These are phyloP conservation scores for Mamestra configurata DNA, from an alignment of 1,140 invertebrate genomes.

Conservation along the genomic window DNA sequence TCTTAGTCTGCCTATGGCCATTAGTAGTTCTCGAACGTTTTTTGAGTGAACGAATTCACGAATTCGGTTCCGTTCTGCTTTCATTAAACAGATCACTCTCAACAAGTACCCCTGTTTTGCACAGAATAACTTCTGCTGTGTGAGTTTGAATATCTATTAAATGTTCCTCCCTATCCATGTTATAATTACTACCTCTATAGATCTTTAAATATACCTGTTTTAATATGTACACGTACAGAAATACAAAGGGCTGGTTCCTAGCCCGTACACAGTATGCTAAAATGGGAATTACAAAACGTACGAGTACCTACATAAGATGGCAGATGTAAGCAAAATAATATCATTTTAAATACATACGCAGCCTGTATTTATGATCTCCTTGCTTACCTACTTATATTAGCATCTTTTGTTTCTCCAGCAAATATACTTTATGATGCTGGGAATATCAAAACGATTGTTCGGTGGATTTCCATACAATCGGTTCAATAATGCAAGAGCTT, in stretches of 20 bases:
- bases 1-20: too few species aligned
- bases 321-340: constrained; percentile 36
- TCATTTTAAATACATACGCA: constrained; percentile 19
- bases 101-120: too few species aligned
- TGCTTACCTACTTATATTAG: constrained; percentile 40
- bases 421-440: constrained; percentile 48
- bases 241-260: background rate
- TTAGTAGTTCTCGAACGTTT: too few species aligned
- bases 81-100: too few species aligned
- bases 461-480: constrained; percentile 48
- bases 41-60: too few species aligned
- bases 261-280: background rate
- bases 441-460: constrained; percentile 49
- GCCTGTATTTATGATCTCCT: constrained; percentile 26
- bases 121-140: too few species aligned
- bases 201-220: background rate
- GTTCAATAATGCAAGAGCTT: constrained; percentile 51
- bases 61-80: too few species aligned
- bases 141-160: too few species aligned
- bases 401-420: constrained; percentile 32
- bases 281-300: background rate
- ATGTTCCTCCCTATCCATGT: too few species aligned
- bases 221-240: background rate
- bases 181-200: too few species aligned
- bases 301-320: too few species aligned